A percentile compares a stretch with the other conserved stretches of the same genome.
Evolutionary conservation across 2,113 vertebrate species (phyloP).

Genomic region (Aegotheles bennettii): DNA sequence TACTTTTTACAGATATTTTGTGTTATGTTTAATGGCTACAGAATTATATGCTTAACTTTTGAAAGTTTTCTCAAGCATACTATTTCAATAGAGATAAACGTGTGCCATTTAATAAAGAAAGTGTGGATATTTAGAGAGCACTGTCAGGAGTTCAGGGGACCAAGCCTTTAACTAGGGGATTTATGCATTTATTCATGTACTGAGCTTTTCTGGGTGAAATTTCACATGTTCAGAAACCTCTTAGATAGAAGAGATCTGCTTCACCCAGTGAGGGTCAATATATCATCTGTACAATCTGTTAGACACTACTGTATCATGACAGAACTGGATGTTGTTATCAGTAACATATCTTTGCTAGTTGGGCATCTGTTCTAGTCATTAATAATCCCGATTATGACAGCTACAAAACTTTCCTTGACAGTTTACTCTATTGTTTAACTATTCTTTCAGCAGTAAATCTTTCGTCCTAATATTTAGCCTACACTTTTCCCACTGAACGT

Average conservation of each 20-base stretch:
- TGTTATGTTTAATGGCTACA: neutral
- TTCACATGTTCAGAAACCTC: neutral
- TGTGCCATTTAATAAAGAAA: neutral
- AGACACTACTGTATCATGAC: neutral
- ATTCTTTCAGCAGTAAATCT: slow-evolving; percentile 25
- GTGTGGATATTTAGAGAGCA: neutral
- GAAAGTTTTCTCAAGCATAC: neutral
- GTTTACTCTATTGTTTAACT: neutral
- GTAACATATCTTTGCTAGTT: neutral
- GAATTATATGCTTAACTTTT: neutral
- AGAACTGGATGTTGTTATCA: neutral
- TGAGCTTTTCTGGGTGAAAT: neutral
- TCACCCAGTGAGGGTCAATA: neutral
- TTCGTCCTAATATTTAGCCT: slow-evolving; percentile 51
- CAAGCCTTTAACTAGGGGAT: neutral
- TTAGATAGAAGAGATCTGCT: neutral
- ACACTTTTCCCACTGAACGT: slow-evolving; percentile 1
- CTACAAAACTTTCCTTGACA: slow-evolving; percentile 20
- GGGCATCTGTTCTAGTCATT: neutral
- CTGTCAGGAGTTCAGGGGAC: neutral
- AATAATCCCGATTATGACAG: slow-evolving; percentile 25
- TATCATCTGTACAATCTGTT: neutral
- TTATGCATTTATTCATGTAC: neutral
- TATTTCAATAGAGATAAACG: neutral
- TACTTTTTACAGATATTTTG: neutral